phyloP scores from a whole-genome alignment of 2,113 vertebrate species.

The Cottus gobio region DNA sequence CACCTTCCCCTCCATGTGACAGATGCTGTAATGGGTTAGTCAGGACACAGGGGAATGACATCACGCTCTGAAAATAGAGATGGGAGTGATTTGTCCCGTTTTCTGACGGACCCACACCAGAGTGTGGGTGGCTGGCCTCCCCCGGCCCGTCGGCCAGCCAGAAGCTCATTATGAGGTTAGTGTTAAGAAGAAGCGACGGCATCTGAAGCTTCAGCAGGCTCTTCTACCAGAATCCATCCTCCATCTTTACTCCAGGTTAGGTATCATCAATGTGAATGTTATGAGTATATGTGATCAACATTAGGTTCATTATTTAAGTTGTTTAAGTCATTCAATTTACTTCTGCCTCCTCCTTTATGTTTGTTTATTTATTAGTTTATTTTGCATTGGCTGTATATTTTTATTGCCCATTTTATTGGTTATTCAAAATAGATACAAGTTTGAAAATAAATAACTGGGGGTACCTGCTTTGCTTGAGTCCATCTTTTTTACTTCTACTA shows the following conservation, averaged over 20 bases:
- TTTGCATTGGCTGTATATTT: background rate
- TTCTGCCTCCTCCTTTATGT: background rate
- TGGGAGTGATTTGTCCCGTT: conserved; percentile 66
- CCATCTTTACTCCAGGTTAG: background rate
- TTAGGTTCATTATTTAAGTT: background rate
- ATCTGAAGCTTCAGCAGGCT: background rate
- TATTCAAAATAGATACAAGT: too few species aligned
- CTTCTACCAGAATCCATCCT: background rate
- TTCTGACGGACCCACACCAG: conserved; percentile 55
- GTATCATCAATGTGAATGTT: background rate
- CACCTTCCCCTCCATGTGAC: conserved; percentile 64
- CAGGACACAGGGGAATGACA: conserved; percentile 72
- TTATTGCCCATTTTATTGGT: background rate
- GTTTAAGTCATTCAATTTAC: background rate
- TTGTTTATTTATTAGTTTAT: background rate
- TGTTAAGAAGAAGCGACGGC: conserved; percentile 49
- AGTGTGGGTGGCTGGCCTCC: conserved; percentile 40
- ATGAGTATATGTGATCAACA: background rate
- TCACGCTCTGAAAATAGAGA: conserved; percentile 74
- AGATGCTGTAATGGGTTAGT: conserved; percentile 72
- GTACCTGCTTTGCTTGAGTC: background rate
- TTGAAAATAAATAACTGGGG: too few species aligned
- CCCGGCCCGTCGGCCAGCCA: background rate
- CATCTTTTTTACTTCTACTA: background rate
- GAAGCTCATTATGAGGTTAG: conserved; percentile 42